These are phyloP conservation scores for Falco concolor DNA, from an alignment of 2,797 vertebrate species.

Conservation along the genomic window DNA sequence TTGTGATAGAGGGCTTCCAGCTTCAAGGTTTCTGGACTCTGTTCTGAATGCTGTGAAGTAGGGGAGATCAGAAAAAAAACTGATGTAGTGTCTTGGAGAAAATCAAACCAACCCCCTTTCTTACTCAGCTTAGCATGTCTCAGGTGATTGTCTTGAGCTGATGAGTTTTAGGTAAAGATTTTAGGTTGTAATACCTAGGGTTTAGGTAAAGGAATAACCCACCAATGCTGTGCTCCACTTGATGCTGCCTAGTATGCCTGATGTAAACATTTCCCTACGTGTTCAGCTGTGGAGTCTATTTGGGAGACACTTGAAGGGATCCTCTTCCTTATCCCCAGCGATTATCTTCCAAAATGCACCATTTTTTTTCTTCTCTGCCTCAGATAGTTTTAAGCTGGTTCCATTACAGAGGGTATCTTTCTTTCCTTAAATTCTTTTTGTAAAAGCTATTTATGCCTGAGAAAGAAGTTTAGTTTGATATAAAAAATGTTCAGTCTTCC, in stretches of 20 bases:
- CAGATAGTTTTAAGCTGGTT: not conserved
- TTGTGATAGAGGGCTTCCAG: not conserved
- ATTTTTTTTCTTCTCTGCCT: not conserved
- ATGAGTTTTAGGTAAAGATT: not conserved
- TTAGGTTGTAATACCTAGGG: too few species aligned
- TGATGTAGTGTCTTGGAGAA: not conserved
- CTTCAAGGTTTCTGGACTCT: not conserved
- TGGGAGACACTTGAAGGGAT: not conserved
- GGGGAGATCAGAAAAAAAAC: not conserved
- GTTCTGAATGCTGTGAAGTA: not conserved
- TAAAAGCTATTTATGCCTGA: not conserved
- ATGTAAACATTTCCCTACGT: not conserved
- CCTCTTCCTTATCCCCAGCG: not conserved
- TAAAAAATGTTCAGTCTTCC: not conserved
- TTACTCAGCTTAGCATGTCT: rapidly evolving
- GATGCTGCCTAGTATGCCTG: not conserved
- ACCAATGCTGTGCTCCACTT: not conserved
- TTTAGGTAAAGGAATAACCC: not conserved
- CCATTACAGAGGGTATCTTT: not conserved
- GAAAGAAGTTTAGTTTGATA: not conserved
- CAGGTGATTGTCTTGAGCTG: not conserved
- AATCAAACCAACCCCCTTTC: not conserved
- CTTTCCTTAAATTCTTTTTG: not conserved
- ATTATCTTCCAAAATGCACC: not conserved
- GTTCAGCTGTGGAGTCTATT: not conserved